Conservation (phyloP, 2,888 invertebrate species). For the Coecobrya sp. region DNA sequence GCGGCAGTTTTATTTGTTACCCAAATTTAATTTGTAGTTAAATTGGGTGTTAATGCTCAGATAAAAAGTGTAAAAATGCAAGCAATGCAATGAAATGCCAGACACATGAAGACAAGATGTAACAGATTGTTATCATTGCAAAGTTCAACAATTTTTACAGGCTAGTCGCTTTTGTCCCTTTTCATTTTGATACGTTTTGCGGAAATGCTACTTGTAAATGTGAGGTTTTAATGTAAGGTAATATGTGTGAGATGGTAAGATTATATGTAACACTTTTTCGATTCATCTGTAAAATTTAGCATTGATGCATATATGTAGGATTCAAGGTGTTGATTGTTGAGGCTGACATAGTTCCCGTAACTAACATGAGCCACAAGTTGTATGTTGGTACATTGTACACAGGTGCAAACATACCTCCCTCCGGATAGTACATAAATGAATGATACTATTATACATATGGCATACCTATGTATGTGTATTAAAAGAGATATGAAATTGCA, state of each 20-base stretch:
- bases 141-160: slow-evolving; percentile 31
- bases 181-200: not conserved
- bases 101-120: not conserved
- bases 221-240: too few relatives aligned
- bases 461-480: too few relatives aligned
- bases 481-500: too few relatives aligned
- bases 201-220: slow-evolving; percentile 1
- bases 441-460: not conserved
- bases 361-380: slow-evolving; percentile 54
- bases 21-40: slow-evolving; percentile 62
- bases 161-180: not conserved
- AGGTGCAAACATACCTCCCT: not conserved
- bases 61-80: slow-evolving; percentile 42
- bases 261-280: too few relatives aligned
- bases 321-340: too few relatives aligned
- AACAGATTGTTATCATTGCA: not conserved
- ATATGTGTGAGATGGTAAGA: too few relatives aligned
- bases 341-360: slow-evolving; percentile 63
- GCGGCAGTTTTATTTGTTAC: slow-evolving; percentile 42
- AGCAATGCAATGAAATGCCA: too few relatives aligned
- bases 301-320: too few relatives aligned
- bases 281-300: too few relatives aligned
- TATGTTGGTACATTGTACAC: not conserved
- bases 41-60: slow-evolving; percentile 62
- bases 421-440: slow-evolving; percentile 50